Evolutionary conservation across 2,888 invertebrate species (phyloP), one percentile per base, ranked within the genome.

Genomic region (Loripinus fragilis): DNA sequence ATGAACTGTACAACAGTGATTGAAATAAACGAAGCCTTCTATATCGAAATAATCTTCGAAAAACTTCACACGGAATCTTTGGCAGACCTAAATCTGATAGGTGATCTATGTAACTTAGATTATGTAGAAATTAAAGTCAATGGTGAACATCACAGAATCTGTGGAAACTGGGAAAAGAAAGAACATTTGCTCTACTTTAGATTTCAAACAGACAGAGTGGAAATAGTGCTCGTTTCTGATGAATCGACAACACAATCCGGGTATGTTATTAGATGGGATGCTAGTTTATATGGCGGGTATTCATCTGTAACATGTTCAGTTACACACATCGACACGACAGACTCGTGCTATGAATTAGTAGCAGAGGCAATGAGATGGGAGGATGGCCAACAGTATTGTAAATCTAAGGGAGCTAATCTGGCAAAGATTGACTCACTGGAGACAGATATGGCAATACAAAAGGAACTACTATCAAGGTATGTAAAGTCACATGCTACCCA

Each of bases 101-200:
- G 80, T 30, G 70, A 68, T 5, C 68, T 82, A 70, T 90, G 90
- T 72, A 76, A 55, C 2, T 74, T 69, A 25, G 89, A 90, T 67
- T 90, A 85, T 50, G 66, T 90, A 52, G 88, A 89, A 75, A 74
- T 90, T 10, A 48, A 66, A 20, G 78, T 55, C 10, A 81, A 80
- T 12, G 45, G 70, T 10, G 66, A 64, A 10, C 66, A 60, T 0
- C 73, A 71, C 30, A 74, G 82, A 42, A 52, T 87, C 8, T 90
- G 90, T 72, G 90, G 90, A 2, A 68, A 89, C 66, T 89, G 88
- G 89, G 76, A 45, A 2, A 82, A 85, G 0, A 67, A 70, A 8
- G 85, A 87, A 67, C 75, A 83, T 30, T 67, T 85, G 3, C 74
- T 90, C 10, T 48, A 74, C 48, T 88, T 89, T 55, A 60, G 74